These are phyloP conservation scores for Uria aalge DNA, from an alignment of 2,113 vertebrate genomes.

Conservation along the genomic window DNA sequence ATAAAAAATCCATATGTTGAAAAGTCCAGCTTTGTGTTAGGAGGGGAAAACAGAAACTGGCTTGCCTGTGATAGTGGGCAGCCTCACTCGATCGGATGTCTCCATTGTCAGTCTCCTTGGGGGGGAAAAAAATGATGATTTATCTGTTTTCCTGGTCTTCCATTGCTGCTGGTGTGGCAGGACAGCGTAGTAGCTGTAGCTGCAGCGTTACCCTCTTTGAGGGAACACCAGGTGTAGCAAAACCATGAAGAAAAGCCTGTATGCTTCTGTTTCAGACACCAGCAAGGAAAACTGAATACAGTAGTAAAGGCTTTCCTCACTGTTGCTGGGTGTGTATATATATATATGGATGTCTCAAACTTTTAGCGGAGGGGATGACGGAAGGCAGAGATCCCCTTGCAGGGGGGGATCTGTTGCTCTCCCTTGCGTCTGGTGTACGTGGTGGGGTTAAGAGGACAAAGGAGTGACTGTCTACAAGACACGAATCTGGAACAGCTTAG, in stretches of 20 bases:
- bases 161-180: neutral
- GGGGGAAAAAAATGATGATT: neutral
- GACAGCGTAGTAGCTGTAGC: neutral
- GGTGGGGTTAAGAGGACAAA: neutral
- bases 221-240: neutral
- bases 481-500: neutral
- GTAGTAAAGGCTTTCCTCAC: neutral
- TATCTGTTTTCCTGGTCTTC: neutral
- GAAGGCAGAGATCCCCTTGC: neutral
- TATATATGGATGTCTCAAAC: accelerated
- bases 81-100: neutral
- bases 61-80: neutral
- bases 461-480: neutral
- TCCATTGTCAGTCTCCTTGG: neutral
- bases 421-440: neutral
- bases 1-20: slow-evolving; percentile 38
- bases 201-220: neutral
- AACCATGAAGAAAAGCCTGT: neutral
- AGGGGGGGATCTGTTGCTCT: neutral
- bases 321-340: neutral
- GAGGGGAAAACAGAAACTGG: neutral
- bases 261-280: neutral
- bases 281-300: neutral
- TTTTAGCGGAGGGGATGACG: neutral
- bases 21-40: neutral